Evolutionary conservation across 2,888 invertebrate genomes (phyloP).

Genomic region (Belgica antarctica): DNA sequence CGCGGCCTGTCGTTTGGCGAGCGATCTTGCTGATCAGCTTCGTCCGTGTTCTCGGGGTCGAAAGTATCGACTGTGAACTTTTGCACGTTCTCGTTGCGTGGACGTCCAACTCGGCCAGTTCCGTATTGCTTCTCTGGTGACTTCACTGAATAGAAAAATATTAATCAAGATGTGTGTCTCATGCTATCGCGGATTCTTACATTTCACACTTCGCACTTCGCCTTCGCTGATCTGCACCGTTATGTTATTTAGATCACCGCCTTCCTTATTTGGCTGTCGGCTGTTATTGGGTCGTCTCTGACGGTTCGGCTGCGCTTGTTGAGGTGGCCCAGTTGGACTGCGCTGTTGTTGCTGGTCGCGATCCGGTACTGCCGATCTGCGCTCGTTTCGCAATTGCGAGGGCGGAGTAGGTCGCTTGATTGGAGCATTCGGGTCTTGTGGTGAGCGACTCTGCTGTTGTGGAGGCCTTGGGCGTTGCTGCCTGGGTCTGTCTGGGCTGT

Average conservation of each 20-base stretch:
- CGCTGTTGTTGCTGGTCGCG: neutral
- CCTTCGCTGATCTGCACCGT: conserved; percentile 32
- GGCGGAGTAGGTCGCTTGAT: neutral
- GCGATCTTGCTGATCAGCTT: neutral
- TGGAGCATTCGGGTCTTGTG: neutral
- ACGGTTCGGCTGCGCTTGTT: neutral
- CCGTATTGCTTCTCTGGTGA: conserved; percentile 8
- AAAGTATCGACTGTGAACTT: neutral
- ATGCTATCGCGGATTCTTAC: conserved; percentile 14
- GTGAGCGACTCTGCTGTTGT: neutral
- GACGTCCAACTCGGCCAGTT: conserved; percentile 16
- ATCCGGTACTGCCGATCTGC: conserved; percentile 14
- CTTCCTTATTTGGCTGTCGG: conserved; percentile 19
- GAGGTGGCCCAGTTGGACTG: neutral
- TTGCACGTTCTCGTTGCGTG: neutral
- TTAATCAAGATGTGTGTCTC: neutral
- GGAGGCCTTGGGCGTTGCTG: conserved; percentile 18
- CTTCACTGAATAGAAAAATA: conserved; percentile 22
- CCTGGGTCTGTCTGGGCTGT: neutral
- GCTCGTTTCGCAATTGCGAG: conserved; percentile 25
- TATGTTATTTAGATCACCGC: conserved; percentile 27
- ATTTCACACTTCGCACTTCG: conserved; percentile 40
- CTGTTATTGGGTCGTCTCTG: conserved; percentile 20
- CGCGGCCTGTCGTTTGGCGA: neutral
- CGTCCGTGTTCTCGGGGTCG: neutral